These are phyloP conservation scores for Trachymyrmex septentrionalis DNA, from an alignment of 1,140 invertebrate species.

Conservation along the genomic window DNA sequence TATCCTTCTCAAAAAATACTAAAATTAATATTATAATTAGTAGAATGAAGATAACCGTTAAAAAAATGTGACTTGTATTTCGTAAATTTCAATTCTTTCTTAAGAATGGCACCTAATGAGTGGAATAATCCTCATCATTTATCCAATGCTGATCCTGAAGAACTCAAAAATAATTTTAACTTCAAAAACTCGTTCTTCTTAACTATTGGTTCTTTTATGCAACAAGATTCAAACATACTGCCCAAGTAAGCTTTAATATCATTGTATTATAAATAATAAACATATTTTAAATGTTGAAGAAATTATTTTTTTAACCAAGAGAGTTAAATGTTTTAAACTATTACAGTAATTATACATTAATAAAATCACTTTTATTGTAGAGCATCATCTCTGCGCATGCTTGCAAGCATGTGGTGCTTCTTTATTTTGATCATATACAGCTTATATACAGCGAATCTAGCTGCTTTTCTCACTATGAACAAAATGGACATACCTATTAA, in stretches of 20 bases:
- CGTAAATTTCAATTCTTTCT: not conserved
- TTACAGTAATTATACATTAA: not conserved
- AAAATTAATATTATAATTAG: not conserved
- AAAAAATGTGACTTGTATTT: not conserved
- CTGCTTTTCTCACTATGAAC: conserved; percentile 96
- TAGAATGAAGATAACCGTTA: not conserved
- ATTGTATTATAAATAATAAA: not conserved
- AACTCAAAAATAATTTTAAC: conserved; percentile 91
- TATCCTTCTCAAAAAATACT: not conserved
- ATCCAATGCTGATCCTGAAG: conserved; percentile 92
- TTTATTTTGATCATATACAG: conserved; percentile 98
- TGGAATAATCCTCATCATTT: conserved; percentile 95
- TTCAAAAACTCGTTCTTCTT: conserved; percentile 95
- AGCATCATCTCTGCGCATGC: conserved; percentile 91
- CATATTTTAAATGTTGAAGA: not conserved
- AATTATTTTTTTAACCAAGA: not conserved
- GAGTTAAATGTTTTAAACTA: not conserved
- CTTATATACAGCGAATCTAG: conserved; percentile 98
- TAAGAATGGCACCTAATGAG: conserved; percentile 92
- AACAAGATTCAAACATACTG: conserved; percentile 90
- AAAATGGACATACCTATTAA: conserved; percentile 92
- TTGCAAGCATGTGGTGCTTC: conserved; percentile 97
- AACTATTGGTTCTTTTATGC: conserved; percentile 92
- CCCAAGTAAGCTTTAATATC: conserved; percentile 75
- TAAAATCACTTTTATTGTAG: conserved; percentile 79